A percentile compares a stretch with the other conserved stretches of the same genome.
Conservation (phyloP, 2,888 invertebrate species). For the Cylindroiulus punctatus region DNA sequence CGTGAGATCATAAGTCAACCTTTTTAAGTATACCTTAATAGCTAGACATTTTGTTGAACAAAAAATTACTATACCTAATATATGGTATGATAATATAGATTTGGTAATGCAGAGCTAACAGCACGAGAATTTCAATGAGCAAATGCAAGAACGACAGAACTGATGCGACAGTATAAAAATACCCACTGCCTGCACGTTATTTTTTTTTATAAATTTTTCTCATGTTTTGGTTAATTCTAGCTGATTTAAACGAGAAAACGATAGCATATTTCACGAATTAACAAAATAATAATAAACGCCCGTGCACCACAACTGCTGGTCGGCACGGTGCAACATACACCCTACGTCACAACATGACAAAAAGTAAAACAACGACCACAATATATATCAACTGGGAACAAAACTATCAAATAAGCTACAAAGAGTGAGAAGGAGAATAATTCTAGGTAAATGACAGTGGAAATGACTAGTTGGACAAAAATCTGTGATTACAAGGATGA, state of each 20-base stretch:
- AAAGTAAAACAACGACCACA: slow-evolving; percentile 21
- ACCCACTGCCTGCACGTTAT: not conserved
- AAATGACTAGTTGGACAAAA: slow-evolving; percentile 34
- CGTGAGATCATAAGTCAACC: slow-evolving; percentile 30
- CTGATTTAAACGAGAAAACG: slow-evolving; percentile 12
- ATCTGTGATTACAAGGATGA: slow-evolving; percentile 36
- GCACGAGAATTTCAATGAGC: slow-evolving; percentile 37
- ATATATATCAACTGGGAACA: not conserved
- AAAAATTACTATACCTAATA: slow-evolving; percentile 11
- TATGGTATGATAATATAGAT: not conserved
- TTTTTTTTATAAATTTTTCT: slow-evolving; percentile 13
- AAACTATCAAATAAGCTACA: not conserved
- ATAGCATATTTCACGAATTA: slow-evolving; percentile 43
- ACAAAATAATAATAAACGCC: slow-evolving; percentile 27
- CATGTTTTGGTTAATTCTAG: slow-evolving; percentile 41
- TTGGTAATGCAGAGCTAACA: slow-evolving; percentile 39
- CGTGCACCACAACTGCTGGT: not conserved
- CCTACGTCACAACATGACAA: not conserved
- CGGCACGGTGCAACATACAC: not conserved
- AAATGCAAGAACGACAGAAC: slow-evolving; percentile 13
- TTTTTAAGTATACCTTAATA: slow-evolving; percentile 39
- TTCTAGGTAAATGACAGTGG: slow-evolving; percentile 27
- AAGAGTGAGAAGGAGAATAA: not conserved
- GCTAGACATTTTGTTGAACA: not conserved
- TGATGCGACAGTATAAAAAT: slow-evolving; percentile 12